Base-by-base conservation (phyloP, 2,797 vertebrate species). In the Bufotes viridis region DNA sequence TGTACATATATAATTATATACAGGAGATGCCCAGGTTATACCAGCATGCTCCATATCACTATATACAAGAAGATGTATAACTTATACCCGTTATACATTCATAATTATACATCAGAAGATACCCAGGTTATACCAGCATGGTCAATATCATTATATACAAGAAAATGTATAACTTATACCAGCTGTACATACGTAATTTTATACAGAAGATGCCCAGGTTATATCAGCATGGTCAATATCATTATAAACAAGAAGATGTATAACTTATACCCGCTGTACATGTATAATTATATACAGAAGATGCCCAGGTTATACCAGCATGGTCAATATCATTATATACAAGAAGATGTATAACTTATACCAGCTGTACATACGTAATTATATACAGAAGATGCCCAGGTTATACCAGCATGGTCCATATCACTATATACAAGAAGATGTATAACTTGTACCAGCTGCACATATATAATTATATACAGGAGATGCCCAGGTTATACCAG, bases 1-100 rank as follows among this genome's bases (percentile, higher is more conserved):
- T 69, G 65, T 69, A 26, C 65, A 69, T 69, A 69, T 69, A 69
- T 69, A 69, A 26, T 65, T 69, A 69, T 69, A 26, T 26, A 69
- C 3, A 26, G 12, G 1, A 69, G 42, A 42, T 42, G 6, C 42
- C 3, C 6, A 42, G 42, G 42, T 42, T 42, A 42, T 42, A 42
- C 42, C 42, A 42, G 42, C 42, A 42, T 26, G 24, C 0, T 69
- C n/a, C 24, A 69, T 69, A 69, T 69, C 3, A 69, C 12, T 69
- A 69, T 26, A 29, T 69, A 26, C 65, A 12, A 69, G 65, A 12
- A 14, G 65, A 26, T 69, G 24, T 26, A 26, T 26, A 69, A 26
- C 24, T 69, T 69, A 34, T 70, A 29, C 26, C 29, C 34, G 14
- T 13, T 18, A 13, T 34, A 18, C 29, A 34, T 17, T 34, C 34